These are phyloP conservation scores for Pseudomugil tenellus DNA, from an alignment of 2,797 vertebrate species.

Conservation along the genomic window DNA sequence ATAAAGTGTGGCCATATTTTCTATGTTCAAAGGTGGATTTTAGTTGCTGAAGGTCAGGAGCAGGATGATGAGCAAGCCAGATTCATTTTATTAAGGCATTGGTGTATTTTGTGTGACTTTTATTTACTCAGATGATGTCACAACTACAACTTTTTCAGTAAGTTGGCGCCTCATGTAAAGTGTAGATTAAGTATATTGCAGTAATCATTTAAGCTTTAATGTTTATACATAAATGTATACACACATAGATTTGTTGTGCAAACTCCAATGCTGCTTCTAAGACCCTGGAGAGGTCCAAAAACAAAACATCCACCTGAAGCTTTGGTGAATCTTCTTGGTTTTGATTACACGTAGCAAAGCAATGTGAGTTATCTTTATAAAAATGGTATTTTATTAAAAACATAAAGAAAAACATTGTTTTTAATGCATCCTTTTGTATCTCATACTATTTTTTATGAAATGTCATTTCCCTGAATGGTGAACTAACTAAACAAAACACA, in stretches of 20 bases:
- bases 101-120: not conserved
- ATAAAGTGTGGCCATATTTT: not conserved
- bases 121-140: not conserved
- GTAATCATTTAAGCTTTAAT: not conserved
- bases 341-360: no score
- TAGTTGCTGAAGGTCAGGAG: no score
- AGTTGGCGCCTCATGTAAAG: not conserved
- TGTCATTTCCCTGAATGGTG: constrained; percentile 7
- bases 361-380: no score
- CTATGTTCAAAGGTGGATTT: not conserved
- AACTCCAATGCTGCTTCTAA: no score
- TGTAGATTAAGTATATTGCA: not conserved
- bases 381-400: no score
- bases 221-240: not conserved
- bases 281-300: no score
- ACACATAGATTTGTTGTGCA: no score
- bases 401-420: not conserved
- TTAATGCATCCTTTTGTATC: constrained; percentile 11
- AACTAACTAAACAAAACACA: constrained; percentile 21
- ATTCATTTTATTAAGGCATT: not conserved
- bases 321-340: no score
- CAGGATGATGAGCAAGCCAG: not conserved
- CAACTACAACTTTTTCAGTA: not conserved
- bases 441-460: constrained; percentile 18
- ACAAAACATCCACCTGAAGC: no score